Evolutionary conservation across 37 sponge, comb jelly and placozoan species (phyloP).

Genomic region (Ephydatia muelleri): DNA sequence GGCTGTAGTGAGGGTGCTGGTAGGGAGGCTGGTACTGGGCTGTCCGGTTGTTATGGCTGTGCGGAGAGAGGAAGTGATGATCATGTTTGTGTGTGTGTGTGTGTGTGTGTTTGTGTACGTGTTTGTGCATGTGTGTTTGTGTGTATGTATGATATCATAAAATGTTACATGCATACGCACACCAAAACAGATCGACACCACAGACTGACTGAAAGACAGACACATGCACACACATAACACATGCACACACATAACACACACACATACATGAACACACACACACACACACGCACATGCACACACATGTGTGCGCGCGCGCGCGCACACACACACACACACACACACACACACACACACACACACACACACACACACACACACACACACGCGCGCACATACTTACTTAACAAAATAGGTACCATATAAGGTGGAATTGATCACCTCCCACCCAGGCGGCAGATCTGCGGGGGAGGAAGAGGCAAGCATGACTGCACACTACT

Average conservation of each 20-base stretch:
- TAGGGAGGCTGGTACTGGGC: constrained; percentile 55
- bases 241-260: not conserved
- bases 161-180: no score
- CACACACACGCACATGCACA: not conserved
- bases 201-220: no score
- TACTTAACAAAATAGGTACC: constrained; percentile 91
- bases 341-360: not conserved
- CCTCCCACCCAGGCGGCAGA: constrained; percentile 84
- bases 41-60: constrained; percentile 78
- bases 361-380: no score
- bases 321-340: not conserved
- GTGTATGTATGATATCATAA: no score
- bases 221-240: no score
- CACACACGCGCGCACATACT: constrained; percentile 5
- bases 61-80: not conserved
- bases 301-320: not conserved
- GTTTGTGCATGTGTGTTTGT: no score
- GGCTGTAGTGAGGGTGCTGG: constrained; percentile 65
- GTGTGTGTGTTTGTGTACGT: not conserved
- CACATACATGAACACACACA: not conserved
- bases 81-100: not conserved
- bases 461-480: constrained; percentile 27
- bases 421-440: constrained; percentile 64
- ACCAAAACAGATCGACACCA: no score
- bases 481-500: no score